These are phyloP conservation scores for Nymphalis c-album DNA, from an alignment of 2,888 invertebrate genomes.

Conservation along the genomic window DNA sequence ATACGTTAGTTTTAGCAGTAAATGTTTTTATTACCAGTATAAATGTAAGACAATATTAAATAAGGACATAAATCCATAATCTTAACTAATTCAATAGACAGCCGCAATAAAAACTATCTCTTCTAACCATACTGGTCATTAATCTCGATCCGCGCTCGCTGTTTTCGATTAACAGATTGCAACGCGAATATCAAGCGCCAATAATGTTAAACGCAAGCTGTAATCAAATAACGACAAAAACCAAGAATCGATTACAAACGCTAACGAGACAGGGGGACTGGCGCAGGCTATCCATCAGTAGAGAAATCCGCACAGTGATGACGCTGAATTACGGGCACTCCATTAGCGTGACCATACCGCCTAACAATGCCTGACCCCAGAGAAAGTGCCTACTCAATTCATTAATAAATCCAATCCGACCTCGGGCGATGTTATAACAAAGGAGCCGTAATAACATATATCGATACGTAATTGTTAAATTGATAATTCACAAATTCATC, in stretches of 20 bases:
- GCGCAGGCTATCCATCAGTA: conserved; percentile 51
- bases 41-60: not conserved
- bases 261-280: conserved; percentile 56
- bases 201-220: conserved; percentile 36
- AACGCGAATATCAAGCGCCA: conserved; percentile 31
- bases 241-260: conserved; percentile 41
- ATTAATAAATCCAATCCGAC: conserved; percentile 64
- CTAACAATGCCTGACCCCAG: conserved; percentile 62
- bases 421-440: conserved; percentile 55
- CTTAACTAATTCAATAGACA: conserved; percentile 30
- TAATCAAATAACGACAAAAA: conserved; percentile 41
- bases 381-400: conserved; percentile 69
- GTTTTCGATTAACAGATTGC: conserved; percentile 35
- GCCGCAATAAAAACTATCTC: conserved; percentile 22
- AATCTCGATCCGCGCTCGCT: conserved; percentile 32
- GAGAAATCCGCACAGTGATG: conserved; percentile 59
- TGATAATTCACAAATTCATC: conserved; percentile 53
- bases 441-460: conserved; percentile 65
- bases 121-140: conserved; percentile 30
- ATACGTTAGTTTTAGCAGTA: too few species aligned
- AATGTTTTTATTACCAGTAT: too few species aligned
- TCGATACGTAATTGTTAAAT: conserved; percentile 62
- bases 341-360: conserved; percentile 45
- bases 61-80: conserved; percentile 14
- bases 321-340: conserved; percentile 61